These are phyloP conservation scores for Tricholaema leucomelas DNA, from an alignment of 2,113 vertebrate genomes.

Conservation along the genomic window DNA sequence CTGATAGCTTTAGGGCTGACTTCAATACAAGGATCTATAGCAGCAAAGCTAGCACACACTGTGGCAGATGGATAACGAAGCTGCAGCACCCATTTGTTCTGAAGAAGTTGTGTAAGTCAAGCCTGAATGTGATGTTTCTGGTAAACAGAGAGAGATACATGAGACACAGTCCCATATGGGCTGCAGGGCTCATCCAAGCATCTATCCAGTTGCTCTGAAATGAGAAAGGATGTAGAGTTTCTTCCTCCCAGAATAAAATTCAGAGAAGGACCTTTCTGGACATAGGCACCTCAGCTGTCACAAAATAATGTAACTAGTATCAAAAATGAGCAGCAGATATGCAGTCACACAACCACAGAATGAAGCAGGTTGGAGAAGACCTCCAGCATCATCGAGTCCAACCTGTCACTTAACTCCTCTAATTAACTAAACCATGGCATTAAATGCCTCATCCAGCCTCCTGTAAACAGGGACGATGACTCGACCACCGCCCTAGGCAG, in stretches of 20 bases:
- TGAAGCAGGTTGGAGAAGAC: too few relatives aligned
- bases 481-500: too few relatives aligned
- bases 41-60: neutral
- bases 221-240: neutral
- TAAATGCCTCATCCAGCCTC: too few relatives aligned
- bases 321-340: neutral
- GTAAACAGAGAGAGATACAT: neutral
- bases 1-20: conserved; percentile 18
- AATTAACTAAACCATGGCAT: too few relatives aligned
- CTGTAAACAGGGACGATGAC: too few relatives aligned
- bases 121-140: neutral
- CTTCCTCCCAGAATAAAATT: neutral
- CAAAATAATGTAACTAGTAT: neutral
- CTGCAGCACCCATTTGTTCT: neutral
- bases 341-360: too few relatives aligned
- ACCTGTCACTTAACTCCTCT: too few relatives aligned
- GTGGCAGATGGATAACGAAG: neutral
- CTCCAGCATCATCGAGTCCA: too few relatives aligned
- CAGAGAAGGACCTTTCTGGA: neutral
- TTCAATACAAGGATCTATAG: neutral
- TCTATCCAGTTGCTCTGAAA: neutral
- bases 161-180: neutral
- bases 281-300: neutral
- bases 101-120: neutral
- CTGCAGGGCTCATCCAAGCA: neutral